phyloP scores from a whole-genome alignment of 2,888 invertebrate species.

The Augochlorella aurata region DNA sequence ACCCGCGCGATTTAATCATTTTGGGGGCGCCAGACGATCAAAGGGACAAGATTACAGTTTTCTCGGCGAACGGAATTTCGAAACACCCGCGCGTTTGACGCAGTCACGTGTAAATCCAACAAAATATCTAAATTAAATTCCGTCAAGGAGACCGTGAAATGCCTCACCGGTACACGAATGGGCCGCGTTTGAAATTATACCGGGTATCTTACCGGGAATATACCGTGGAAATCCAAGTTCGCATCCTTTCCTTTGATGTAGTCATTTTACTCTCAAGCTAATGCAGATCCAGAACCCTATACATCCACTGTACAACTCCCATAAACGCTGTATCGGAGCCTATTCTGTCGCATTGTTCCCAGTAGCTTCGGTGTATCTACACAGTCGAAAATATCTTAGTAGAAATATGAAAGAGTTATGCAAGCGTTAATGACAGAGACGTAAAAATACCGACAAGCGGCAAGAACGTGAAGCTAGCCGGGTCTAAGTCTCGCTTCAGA shows the following conservation, averaged over 20 bases:
- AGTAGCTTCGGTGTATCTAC: not conserved
- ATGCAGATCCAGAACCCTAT: too few relatives aligned
- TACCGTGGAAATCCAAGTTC: not conserved
- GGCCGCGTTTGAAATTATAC: constrained; percentile 11
- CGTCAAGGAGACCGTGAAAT: constrained; percentile 2
- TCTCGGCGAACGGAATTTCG: not conserved
- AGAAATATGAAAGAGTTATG: not conserved
- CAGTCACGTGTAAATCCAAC: not conserved
- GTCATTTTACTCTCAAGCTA: too few relatives aligned
- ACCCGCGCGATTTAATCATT: not conserved
- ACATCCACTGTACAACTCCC: not conserved
- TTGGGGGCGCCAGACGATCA: too few relatives aligned
- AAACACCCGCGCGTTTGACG: constrained; percentile 18
- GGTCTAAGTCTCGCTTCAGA: not conserved
- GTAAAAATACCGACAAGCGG: not conserved
- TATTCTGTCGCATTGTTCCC: not conserved
- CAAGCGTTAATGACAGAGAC: not conserved
- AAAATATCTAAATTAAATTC: constrained; percentile 37
- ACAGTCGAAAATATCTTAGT: not conserved
- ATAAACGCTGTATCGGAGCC: not conserved
- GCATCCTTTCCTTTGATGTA: not conserved
- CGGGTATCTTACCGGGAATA: not conserved
- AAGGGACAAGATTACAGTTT: not conserved
- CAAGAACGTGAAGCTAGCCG: too few relatives aligned
- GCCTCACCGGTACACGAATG: not conserved